These are phyloP conservation scores for Hystrix cristata DNA, from an alignment of 2,113 vertebrate genomes.

Conservation along the genomic window DNA sequence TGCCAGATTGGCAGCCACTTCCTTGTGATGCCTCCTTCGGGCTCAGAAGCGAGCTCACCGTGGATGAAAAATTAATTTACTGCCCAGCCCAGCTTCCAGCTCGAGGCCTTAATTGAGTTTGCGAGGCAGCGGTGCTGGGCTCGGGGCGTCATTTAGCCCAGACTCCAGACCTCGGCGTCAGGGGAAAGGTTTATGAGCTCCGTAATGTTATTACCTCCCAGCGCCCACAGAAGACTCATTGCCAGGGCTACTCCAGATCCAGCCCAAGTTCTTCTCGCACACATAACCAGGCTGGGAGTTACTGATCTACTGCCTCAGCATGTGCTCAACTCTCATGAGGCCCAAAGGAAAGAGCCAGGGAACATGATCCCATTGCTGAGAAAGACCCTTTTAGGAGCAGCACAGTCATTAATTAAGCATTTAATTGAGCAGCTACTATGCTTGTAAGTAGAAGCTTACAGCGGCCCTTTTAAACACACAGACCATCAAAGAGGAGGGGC, in stretches of 20 bases:
- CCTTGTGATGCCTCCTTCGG: conserved; percentile 73
- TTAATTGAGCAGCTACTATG: not conserved
- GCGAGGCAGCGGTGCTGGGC: conserved; percentile 62
- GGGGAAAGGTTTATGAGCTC: conserved; percentile 60
- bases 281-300: not conserved
- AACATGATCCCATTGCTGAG: not conserved
- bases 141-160: conserved; percentile 67
- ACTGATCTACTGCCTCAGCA: not conserved
- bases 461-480: not conserved
- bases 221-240: conserved; percentile 39
- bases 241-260: not conserved
- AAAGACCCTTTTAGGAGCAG: not conserved
- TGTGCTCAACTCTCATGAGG: rapidly evolving
- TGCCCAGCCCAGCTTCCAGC: conserved; percentile 82
- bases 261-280: not conserved
- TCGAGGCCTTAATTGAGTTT: conserved; percentile 87
- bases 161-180: conserved; percentile 60
- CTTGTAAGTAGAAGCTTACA: not conserved
- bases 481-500: rapidly evolving
- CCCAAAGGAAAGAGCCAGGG: not conserved
- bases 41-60: conserved; percentile 38
- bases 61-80: conserved; percentile 87
- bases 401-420: not conserved
- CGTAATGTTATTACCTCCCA: not conserved
- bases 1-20: conserved; percentile 55